Evolutionary conservation across 2,888 invertebrate genomes (phyloP).

Genomic region (Yponomeuta plumbellus): DNA sequence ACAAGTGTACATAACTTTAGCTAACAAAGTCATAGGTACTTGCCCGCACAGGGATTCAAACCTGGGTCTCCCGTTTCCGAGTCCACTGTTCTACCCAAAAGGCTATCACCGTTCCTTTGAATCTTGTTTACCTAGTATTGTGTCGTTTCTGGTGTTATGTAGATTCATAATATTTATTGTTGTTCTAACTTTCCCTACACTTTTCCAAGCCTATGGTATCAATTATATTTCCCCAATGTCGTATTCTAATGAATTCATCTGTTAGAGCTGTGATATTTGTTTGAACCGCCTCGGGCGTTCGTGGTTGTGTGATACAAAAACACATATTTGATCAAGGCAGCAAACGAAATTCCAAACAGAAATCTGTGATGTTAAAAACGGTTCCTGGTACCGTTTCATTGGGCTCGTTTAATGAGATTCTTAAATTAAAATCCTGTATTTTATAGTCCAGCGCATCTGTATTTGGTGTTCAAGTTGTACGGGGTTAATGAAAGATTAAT

Average conservation of each 20-base stretch:
- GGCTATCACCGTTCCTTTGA: no score
- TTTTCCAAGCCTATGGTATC: not conserved
- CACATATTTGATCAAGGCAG: slow-evolving; percentile 3
- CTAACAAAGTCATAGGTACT: no score
- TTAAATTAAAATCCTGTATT: not conserved
- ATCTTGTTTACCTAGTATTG: no score
- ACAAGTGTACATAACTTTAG: no score
- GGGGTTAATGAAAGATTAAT: slow-evolving; percentile 1
- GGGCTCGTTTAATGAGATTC: not conserved
- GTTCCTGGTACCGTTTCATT: not conserved
- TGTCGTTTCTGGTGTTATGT: no score
- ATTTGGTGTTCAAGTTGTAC: not conserved
- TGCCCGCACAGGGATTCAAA: no score
- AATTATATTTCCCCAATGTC: not conserved
- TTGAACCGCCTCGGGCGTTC: not conserved
- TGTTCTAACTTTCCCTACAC: not conserved
- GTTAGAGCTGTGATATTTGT: not conserved
- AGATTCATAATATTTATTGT: no score
- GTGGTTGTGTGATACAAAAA: not conserved
- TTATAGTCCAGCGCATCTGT: not conserved
- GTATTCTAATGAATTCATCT: slow-evolving; percentile 4
- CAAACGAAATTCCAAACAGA: not conserved
- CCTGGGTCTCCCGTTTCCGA: no score
- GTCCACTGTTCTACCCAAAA: no score
- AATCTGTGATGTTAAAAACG: slow-evolving; percentile 1